These are phyloP conservation scores for Stratiomys singularior DNA, from an alignment of 2,888 invertebrate species.

Conservation along the genomic window DNA sequence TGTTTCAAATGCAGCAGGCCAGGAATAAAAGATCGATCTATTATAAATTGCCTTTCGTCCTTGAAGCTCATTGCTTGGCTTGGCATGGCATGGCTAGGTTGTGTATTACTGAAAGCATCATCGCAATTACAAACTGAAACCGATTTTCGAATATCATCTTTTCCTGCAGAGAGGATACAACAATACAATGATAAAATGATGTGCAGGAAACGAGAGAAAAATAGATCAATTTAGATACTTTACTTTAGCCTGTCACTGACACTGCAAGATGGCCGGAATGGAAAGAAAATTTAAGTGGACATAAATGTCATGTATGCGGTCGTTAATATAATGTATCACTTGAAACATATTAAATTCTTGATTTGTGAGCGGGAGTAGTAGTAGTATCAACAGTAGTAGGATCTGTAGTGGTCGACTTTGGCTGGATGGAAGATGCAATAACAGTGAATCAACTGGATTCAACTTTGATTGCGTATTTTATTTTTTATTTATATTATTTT, in stretches of 20 bases:
- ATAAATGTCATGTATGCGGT: constrained; percentile 19
- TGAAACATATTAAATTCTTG: constrained; percentile 12
- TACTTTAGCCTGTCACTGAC: background rate
- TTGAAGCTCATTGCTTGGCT: too few species aligned
- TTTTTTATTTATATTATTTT: too few species aligned
- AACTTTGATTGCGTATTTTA: background rate
- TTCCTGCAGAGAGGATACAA: background rate
- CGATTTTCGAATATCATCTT: too few species aligned
- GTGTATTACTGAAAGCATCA: too few species aligned
- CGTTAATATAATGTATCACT: constrained; percentile 22
- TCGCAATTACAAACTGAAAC: too few species aligned
- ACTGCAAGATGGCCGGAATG: background rate
- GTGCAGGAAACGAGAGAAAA: background rate
- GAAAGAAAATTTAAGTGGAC: background rate
- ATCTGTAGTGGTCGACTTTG: too few species aligned
- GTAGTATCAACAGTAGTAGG: too few species aligned
- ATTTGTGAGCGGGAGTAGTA: constrained; percentile 7
- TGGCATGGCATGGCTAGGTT: too few species aligned
- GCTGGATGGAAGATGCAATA: background rate
- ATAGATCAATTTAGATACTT: background rate
- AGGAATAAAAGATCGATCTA: too few species aligned
- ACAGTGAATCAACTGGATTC: constrained; percentile 5
- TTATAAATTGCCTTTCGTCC: too few species aligned
- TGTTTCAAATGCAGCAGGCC: too few species aligned
- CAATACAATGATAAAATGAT: background rate